Evolutionary conservation across 2,888 invertebrate species (phyloP), one percentile per base, ranked within the genome.

Genomic region (Ophraella communa): DNA sequence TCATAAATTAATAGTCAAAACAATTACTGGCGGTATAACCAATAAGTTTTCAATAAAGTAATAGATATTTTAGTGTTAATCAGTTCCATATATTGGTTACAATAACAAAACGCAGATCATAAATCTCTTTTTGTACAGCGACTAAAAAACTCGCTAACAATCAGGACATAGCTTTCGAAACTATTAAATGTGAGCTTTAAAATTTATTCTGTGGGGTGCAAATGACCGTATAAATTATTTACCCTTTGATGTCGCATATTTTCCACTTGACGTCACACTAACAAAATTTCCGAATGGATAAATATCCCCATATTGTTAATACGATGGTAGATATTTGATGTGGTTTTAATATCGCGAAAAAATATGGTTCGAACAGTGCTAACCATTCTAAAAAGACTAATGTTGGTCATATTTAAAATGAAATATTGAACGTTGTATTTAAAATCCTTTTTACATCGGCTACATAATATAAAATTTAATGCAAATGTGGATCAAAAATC

Each of bases 191-290:
- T 27, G 49, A 51, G 49, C 51, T 47, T 60, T 60, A 60, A 60
- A 60, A 60, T 60, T 52, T 60, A 60, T 60, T 60, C 23, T 44
- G 42, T 44, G 44, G 60, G 52, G 60, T 60, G 60, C 60, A 44
- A 60, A 60, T 53, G 52, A 52, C 35, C 52, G 42, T 44, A 60
- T 60, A 24, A 60, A 60, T 60, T 60, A 60, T 44, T 52, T 52
- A 52, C 52, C 60, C 60, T 60, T 53, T 60, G 60, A 60, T 42
- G 52, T 30, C 49, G 27, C 52, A 30, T 53, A 60, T 60, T 60
- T 60, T 52, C 42, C 42, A 60, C 52, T 60, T 52, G 60, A 60
- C 4, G 39, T 23, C 51, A 33, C 59, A 30, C 51, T 51, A 59
- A 51, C 59, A 59, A 59, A 51, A 59, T 39, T 30, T 58, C 49